These are phyloP conservation scores for Pseudoips prasinana DNA, from an alignment of 2,888 invertebrate genomes.

Conservation along the genomic window DNA sequence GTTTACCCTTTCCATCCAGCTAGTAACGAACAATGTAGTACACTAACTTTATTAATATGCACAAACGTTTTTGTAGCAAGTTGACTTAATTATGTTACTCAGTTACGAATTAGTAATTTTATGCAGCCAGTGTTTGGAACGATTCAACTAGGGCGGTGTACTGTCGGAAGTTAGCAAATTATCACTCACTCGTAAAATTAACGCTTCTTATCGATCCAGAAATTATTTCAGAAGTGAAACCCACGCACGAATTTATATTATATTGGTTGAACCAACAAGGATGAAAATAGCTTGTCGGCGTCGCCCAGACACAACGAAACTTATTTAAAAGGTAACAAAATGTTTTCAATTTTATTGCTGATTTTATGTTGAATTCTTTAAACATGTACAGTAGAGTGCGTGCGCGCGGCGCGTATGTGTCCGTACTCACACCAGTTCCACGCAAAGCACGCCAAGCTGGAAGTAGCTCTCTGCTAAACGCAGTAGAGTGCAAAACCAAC, in stretches of 20 bases:
- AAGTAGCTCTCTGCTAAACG: conserved; percentile 48
- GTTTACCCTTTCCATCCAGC: too few species aligned
- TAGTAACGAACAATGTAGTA: too few species aligned
- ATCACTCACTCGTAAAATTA: conserved; percentile 82
- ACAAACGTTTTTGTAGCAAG: too few species aligned
- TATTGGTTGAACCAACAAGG: conserved; percentile 51
- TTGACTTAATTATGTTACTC: conserved; percentile 56
- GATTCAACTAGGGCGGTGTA: conserved; percentile 74
- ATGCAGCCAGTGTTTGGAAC: conserved; percentile 73
- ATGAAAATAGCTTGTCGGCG: conserved; percentile 54
- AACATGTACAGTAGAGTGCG: conserved; percentile 66
- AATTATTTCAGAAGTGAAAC: conserved; percentile 63
- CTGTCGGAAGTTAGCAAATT: conserved; percentile 82
- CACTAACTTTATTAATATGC: too few species aligned
- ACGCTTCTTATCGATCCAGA: conserved; percentile 80
- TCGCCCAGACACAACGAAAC: conserved; percentile 55
- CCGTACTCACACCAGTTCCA: conserved; percentile 56
- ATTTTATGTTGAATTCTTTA: conserved; percentile 81
- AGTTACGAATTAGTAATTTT: conserved; percentile 64
- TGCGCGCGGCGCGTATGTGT: conserved; percentile 55
- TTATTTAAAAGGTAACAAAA: conserved; percentile 81
- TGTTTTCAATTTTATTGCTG: conserved; percentile 82
- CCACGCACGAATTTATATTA: conserved; percentile 54
- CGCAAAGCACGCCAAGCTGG: conserved; percentile 38
- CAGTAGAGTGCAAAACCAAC: conserved; percentile 59